Evolutionary conservation across 2,888 invertebrate species (phyloP).

Genomic region (Ypsolopha sequella): DNA sequence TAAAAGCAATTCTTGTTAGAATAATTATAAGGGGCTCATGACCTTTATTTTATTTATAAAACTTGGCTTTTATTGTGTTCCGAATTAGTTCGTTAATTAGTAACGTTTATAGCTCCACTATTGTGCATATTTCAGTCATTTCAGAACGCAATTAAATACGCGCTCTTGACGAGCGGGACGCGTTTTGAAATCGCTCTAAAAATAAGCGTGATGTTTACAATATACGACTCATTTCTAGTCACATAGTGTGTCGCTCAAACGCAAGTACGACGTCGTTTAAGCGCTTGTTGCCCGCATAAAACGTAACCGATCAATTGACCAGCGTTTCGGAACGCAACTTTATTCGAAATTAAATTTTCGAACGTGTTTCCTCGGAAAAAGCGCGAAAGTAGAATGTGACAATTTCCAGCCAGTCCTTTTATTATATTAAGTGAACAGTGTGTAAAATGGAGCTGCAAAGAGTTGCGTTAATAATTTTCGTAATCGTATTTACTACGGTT

Average conservation of each 20-base stretch:
- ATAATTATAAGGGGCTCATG: too few relatives aligned
- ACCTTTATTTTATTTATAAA: too few relatives aligned
- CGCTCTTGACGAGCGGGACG: conserved; percentile 14
- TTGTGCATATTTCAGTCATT: neutral
- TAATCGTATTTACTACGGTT: neutral
- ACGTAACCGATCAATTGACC: conserved; percentile 21
- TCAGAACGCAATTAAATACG: conserved; percentile 12
- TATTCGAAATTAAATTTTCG: conserved; percentile 15
- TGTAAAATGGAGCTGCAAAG: neutral
- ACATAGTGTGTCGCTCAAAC: conserved; percentile 20
- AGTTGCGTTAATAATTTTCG: neutral
- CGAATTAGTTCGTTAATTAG: neutral
- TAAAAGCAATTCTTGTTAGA: neutral
- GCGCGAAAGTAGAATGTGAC: conserved; percentile 36
- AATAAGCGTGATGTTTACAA: conserved; percentile 34
- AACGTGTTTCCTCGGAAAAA: conserved; percentile 26
- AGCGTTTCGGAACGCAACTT: conserved; percentile 22
- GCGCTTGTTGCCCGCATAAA: conserved; percentile 6
- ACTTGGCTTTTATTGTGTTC: too few relatives aligned
- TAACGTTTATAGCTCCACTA: neutral
- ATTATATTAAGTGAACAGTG: too few relatives aligned
- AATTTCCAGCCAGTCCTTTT: conserved; percentile 7
- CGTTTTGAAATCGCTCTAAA: conserved; percentile 24
- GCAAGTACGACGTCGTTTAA: conserved; percentile 10
- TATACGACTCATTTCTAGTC: conserved; percentile 22